phyloP scores from a whole-genome alignment of 2,113 vertebrate genomes.

The Leptobrachium ailaonicum region DNA sequence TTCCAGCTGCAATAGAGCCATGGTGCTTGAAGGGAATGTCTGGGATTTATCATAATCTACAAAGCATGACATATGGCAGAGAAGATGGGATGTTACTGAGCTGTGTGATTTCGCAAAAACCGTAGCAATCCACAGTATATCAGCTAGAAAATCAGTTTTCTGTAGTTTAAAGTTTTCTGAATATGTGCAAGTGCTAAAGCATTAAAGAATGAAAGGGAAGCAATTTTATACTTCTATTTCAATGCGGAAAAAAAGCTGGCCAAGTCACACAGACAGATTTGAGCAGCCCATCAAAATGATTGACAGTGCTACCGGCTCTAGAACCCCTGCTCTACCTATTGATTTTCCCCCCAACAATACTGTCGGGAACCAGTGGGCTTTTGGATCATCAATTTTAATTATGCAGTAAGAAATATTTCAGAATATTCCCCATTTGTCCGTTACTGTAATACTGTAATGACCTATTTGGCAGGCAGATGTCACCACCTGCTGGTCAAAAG shows the following conservation, averaged over 20 bases:
- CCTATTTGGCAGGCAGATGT: no score
- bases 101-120: not conserved
- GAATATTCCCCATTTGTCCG: no score
- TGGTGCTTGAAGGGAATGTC: not conserved
- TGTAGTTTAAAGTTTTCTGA: not conserved
- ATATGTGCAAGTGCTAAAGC: not conserved
- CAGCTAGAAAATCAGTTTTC: not conserved
- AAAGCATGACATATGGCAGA: conserved; percentile 3
- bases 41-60: conserved; percentile 1
- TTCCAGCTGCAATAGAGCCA: not conserved
- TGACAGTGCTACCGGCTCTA: no score
- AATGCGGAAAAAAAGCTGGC: not conserved
- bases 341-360: no score
- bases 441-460: no score
- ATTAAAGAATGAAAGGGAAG: not conserved
- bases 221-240: not conserved
- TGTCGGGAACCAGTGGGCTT: no score
- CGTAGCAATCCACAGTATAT: not conserved
- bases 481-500: no score
- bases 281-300: no score
- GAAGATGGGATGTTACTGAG: not conserved
- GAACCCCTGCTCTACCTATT: no score
- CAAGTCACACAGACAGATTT: no score
- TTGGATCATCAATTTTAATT: no score
- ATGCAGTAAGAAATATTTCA: no score